phyloP scores from a whole-genome alignment of 2,797 vertebrate genomes.

The Rhinophrynus dorsalis region DNA sequence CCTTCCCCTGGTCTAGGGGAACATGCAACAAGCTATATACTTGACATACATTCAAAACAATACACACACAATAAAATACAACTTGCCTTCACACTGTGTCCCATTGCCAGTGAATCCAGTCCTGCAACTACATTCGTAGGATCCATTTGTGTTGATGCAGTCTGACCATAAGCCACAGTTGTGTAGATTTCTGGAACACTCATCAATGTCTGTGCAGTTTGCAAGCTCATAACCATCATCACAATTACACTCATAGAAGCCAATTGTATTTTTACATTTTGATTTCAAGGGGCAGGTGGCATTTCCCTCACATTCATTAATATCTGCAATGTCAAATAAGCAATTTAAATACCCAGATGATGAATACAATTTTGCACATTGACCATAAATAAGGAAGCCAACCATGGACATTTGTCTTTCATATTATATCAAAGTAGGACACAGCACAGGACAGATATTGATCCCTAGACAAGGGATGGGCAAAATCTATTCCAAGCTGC shows the following conservation, averaged over 20 bases:
- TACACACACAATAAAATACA: too few species aligned
- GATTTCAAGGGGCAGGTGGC: constrained; percentile 6
- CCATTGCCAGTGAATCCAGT: constrained; percentile 24
- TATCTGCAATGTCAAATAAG: constrained; percentile 20
- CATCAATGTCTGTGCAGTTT: constrained; percentile 41
- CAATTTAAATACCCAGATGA: too few species aligned
- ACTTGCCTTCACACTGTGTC: constrained; percentile 3
- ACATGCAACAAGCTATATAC: too few species aligned
- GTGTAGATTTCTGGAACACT: background rate
- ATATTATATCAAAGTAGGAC: too few species aligned
- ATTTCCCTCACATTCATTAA: constrained; percentile 34
- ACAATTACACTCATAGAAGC: constrained; percentile 23
- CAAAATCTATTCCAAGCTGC: too few species aligned
- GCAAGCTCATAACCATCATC: background rate
- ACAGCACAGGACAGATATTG: too few species aligned
- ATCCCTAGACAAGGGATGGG: too few species aligned
- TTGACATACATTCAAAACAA: too few species aligned
- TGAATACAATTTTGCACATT: too few species aligned
- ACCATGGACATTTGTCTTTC: too few species aligned
- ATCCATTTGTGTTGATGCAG: constrained; percentile 29
- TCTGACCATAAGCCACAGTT: constrained; percentile 19
- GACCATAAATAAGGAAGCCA: too few species aligned
- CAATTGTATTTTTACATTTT: constrained; percentile 4
- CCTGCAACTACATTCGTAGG: constrained; percentile 15
- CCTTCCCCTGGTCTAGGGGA: too few species aligned